Base-by-base conservation (phyloP, 1,140 invertebrate species). In the Macrotrachela quadricornifera region DNA sequence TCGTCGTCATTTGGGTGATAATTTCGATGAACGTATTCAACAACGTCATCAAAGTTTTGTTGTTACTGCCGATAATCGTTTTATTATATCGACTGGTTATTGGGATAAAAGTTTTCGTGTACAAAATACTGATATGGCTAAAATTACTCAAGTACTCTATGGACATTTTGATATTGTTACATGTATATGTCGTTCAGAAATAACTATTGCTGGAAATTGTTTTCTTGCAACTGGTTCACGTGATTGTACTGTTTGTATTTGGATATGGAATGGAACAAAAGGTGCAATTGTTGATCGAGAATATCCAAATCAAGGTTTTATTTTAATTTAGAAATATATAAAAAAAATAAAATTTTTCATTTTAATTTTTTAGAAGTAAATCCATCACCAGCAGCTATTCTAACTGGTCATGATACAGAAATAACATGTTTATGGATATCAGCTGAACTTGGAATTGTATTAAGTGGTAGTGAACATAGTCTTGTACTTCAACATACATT, bases 51-150 rank as follows among this genome's bases (percentile, higher is more conserved):
- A 85, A 64, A 92, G 87, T 65, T 97, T 96, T 72, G 84, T 95
- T 11, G 92, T 87, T 13, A 95, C 90, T 1, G 86, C 94, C 6
- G 92, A 97, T 67, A 90, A 85, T 59, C 76, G 83, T 55, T 95
- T 91, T 68, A 76, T 97, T 49, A 82, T 97, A 55, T 90, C 91
- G n/a, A 90, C 87, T 70, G 91, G 91, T 43, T 97, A 96, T 72
- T 96, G 91, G 83, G 92, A 99, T 68, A 96, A 96, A 68, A 94
- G 87, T 70, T 97, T 97, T 71, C 74, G 92, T 21, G 84, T 97
- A 2, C 97, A 95, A 70, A 86, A 83, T 43, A 87, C 90, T 0
- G 92, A 97, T 67, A 87, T 85, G 59, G 91, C 86, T 9, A 91
- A 91, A 77, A 90, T 96, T 63, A 80, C 86, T 12, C 92, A 99